Conservation (phyloP, 2,113 vertebrate genomes). For the Lophochroa leadbeateri region DNA sequence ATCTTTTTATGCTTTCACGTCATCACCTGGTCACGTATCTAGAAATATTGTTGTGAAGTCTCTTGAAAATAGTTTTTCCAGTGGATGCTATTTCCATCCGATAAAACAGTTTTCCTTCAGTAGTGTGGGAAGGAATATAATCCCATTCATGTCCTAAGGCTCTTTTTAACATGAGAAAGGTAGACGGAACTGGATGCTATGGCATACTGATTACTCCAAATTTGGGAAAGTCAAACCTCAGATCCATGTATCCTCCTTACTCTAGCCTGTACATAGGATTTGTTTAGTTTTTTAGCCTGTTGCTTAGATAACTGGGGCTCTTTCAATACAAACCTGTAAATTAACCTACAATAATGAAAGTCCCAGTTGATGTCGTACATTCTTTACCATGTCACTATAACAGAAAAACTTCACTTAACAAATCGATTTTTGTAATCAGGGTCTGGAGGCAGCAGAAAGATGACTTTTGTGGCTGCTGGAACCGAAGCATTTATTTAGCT, state of each 20-base stretch:
- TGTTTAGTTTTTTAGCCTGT: neutral
- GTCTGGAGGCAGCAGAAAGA: neutral
- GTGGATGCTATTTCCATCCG: neutral
- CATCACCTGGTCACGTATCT: rapidly evolving
- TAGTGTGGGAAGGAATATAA: neutral
- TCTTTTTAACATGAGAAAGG: neutral
- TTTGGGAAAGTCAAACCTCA: neutral
- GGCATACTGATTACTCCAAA: neutral
- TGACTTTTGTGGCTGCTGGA: neutral
- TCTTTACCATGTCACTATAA: neutral
- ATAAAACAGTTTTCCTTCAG: neutral
- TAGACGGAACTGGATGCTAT: neutral
- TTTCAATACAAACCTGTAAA: neutral
- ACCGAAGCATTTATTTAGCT: neutral
- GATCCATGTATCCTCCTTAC: neutral
- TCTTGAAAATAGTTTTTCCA: neutral
- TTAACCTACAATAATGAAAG: neutral
- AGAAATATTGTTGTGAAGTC: neutral
- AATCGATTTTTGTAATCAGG: neutral
- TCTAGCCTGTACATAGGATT: neutral
- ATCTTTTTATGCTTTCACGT: neutral
- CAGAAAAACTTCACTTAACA: neutral
- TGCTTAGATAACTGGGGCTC: neutral
- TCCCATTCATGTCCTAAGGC: neutral
- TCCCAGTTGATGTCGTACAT: neutral